phyloP scores from a whole-genome alignment of 2,113 vertebrate genomes.

The Gulo gulo region DNA sequence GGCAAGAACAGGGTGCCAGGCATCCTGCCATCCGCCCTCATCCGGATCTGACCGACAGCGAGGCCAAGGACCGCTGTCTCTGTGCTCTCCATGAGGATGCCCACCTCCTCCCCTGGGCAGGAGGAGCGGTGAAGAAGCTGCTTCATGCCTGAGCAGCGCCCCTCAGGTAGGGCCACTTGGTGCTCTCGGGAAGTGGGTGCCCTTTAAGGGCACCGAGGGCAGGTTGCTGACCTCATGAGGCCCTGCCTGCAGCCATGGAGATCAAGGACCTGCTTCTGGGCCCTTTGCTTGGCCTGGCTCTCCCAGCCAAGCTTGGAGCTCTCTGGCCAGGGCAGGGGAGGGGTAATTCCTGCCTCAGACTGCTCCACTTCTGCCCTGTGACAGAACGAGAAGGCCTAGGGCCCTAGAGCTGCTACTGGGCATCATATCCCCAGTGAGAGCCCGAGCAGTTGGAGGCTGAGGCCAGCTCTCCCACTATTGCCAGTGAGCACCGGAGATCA shows the following conservation, averaged over 20 bases:
- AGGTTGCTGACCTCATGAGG: slow-evolving; percentile 71
- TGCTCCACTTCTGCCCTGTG: not conserved
- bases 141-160: not conserved
- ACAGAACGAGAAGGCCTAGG: not conserved
- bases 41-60: not conserved
- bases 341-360: not conserved
- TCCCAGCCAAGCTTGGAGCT: not conserved
- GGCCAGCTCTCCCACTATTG: not conserved
- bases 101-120: not conserved
- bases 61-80: not conserved
- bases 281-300: not conserved
- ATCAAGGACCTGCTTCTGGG: slow-evolving; percentile 60
- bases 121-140: not conserved
- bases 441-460: not conserved
- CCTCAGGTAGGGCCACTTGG: not conserved
- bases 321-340: not conserved
- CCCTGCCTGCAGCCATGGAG: slow-evolving; percentile 62
- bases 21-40: not conserved
- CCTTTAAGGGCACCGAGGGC: slow-evolving; percentile 78
- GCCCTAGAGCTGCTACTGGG: not conserved
- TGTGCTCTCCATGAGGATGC: not conserved
- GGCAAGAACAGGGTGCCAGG: not conserved
- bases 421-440: not conserved
- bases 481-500: not conserved
- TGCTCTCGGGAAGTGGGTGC: slow-evolving; percentile 45